Evolutionary conservation across 2,888 invertebrate genomes (phyloP).

Genomic region (Papilio demoleus): DNA sequence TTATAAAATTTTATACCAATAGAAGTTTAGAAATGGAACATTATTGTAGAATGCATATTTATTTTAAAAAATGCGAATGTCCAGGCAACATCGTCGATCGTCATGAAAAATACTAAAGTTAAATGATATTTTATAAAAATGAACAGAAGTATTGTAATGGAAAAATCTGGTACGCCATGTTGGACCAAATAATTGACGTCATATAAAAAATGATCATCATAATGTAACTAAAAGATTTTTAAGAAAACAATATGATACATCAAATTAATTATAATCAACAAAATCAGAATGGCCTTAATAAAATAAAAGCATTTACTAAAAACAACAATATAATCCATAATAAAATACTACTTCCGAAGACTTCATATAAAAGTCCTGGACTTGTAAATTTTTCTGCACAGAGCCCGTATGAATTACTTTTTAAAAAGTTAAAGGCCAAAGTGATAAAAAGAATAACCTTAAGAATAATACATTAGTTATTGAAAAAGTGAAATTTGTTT

Average conservation of each 20-base stretch:
- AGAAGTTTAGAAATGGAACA: neutral
- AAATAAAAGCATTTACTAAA: no score
- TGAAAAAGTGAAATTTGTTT: no score
- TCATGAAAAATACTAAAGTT: neutral
- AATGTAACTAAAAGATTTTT: no score
- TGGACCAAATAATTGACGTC: neutral
- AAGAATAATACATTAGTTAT: no score
- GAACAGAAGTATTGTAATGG: no score
- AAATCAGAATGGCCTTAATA: neutral
- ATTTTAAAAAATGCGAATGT: neutral
- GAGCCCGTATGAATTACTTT: no score
- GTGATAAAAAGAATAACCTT: neutral
- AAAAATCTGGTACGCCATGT: neutral
- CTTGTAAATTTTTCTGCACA: neutral
- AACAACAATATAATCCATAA: no score
- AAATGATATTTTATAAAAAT: no score
- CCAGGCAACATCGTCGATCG: neutral
- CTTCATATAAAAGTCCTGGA: neutral
- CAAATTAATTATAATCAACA: neutral
- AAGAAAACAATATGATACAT: neutral
- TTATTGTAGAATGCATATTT: neutral
- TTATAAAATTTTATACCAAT: constrained; percentile 12
- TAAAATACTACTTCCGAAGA: no score
- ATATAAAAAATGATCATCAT: neutral
- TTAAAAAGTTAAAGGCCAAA: no score